Percentiles rank a stretch among this genome's conserved stretches.
phyloP scores from a whole-genome alignment of 2,113 vertebrate species.

The Python bivittatus region DNA sequence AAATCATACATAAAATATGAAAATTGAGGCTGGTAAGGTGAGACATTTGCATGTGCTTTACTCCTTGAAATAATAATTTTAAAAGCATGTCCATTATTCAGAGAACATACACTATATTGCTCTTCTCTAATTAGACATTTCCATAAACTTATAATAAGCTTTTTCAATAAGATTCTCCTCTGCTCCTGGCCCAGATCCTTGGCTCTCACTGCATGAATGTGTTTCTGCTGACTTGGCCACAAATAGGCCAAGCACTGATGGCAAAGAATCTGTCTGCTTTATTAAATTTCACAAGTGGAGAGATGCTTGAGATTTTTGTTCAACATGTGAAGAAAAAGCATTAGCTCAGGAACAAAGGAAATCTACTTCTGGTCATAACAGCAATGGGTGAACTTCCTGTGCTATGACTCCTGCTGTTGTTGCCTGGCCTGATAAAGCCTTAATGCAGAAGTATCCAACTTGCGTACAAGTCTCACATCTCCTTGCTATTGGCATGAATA shows the following conservation, averaged over 20 bases:
- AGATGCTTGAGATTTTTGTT: constrained; percentile 49
- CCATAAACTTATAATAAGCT: constrained; percentile 55
- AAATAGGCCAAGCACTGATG: constrained; percentile 56
- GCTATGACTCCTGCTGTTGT: background rate
- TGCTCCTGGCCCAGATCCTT: constrained; percentile 45
- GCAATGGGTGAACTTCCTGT: background rate
- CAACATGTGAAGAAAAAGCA: constrained; percentile 46
- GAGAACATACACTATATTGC: constrained; percentile 60
- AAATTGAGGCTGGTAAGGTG: constrained; percentile 13
- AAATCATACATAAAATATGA: constrained; percentile 64
- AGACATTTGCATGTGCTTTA: constrained; percentile 64
- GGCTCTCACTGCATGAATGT: constrained; percentile 40
- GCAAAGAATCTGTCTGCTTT: constrained; percentile 58
- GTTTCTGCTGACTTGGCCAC: constrained; percentile 67
- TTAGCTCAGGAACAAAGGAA: background rate
- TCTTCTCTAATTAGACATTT: constrained; percentile 67
- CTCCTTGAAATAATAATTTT: constrained; percentile 54
- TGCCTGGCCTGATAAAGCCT: background rate
- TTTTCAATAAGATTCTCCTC: constrained; percentile 39
- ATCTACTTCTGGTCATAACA: background rate
- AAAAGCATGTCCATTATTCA: constrained; percentile 57
- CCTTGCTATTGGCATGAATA: background rate
- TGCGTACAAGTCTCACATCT: background rate
- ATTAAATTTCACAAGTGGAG: constrained; percentile 63
- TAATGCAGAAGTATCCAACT: background rate